A percentile compares a stretch with the other conserved stretches of the same genome.
Evolutionary conservation across 1,140 invertebrate species (phyloP).

Genomic region (Brachionus asplanchnoidis): DNA sequence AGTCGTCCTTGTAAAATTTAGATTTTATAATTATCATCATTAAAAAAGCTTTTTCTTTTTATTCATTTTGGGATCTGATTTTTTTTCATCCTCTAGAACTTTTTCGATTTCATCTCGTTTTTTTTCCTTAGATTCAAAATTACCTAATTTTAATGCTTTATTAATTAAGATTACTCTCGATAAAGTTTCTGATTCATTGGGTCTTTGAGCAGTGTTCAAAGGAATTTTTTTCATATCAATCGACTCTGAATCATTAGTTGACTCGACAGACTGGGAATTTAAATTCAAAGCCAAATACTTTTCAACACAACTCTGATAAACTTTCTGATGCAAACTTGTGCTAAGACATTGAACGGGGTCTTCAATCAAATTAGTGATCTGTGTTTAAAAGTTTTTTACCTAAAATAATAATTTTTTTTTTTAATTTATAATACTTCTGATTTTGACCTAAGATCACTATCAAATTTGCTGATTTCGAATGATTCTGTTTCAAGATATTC

Average conservation of each 20-base stretch:
- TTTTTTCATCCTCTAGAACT: not conserved
- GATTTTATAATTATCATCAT: not conserved
- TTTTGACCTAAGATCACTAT: not conserved
- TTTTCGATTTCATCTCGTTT: not conserved
- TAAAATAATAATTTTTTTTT: not conserved
- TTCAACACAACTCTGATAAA: not conserved
- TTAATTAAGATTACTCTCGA: not conserved
- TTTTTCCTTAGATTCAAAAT: not conserved
- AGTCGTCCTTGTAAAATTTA: not conserved
- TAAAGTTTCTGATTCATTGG: not conserved
- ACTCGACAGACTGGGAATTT: not conserved
- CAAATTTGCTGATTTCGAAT: not conserved
- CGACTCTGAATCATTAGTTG: not conserved
- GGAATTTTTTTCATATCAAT: not conserved
- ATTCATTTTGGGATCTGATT: not conserved
- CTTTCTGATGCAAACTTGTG: not conserved
- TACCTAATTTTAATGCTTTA: not conserved
- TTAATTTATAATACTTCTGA: not conserved
- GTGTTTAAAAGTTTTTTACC: not conserved
- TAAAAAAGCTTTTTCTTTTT: constrained; percentile 35
- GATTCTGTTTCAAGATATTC: constrained; percentile 14
- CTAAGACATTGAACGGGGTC: not conserved
- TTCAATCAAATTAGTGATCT: not conserved
- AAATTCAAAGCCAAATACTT: not conserved
- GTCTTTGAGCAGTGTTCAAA: not conserved